Percentiles rank a stretch among this genome's conserved stretches.
Evolutionary conservation across 2,888 invertebrate genomes (phyloP).

Genomic region (Drosophila ezoana): DNA sequence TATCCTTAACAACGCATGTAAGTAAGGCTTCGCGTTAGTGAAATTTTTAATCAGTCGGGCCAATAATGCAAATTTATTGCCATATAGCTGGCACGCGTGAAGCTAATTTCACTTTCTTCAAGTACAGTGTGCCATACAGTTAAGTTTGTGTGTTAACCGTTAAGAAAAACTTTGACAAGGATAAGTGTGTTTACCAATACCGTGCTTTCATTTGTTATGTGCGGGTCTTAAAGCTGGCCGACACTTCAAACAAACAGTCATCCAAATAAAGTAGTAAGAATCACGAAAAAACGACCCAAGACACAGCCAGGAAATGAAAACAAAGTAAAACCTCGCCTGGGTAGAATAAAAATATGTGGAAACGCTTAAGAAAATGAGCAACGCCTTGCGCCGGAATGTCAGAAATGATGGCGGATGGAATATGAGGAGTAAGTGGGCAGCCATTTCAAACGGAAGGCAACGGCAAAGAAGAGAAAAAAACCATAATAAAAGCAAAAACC

Average conservation of each 20-base stretch:
- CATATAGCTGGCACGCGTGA: background rate
- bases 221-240: constrained; percentile 33
- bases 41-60: constrained; percentile 5
- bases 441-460: constrained; percentile 16
- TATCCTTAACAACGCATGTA: background rate
- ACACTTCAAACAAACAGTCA: constrained; percentile 63
- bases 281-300: constrained; percentile 12
- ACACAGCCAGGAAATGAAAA: constrained; percentile 21
- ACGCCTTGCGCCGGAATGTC: constrained; percentile 15
- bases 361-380: constrained; percentile 71
- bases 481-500: constrained; percentile 33
- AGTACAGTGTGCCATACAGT: background rate
- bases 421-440: background rate
- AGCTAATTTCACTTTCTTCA: background rate
- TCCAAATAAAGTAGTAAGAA: constrained; percentile 72
- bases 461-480: constrained; percentile 8
- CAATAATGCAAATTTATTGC: constrained; percentile 4
- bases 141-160: constrained; percentile 14
- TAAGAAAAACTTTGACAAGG: background rate
- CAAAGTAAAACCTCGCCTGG: constrained; percentile 46
- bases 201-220: background rate
- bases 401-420: background rate
- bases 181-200: background rate
- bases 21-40: background rate
- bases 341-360: constrained; percentile 59